Conservation (phyloP, 2,888 invertebrate genomes). For the Platycheirus albimanus region DNA sequence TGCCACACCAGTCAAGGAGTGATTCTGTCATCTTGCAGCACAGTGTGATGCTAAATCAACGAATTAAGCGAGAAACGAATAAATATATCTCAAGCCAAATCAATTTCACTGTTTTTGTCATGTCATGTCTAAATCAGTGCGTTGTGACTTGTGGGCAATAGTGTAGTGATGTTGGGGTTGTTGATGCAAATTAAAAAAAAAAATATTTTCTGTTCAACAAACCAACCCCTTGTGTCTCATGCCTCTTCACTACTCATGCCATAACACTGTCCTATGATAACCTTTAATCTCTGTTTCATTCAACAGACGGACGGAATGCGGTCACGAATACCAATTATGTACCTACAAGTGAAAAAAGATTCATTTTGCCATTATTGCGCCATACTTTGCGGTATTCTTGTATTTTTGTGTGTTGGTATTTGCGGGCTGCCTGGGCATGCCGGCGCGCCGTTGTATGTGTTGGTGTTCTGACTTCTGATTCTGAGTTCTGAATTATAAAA, state of each 20-base stretch:
- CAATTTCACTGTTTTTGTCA: conserved; percentile 3
- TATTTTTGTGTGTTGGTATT: not conserved
- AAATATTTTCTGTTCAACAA: conserved; percentile 5
- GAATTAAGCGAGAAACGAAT: too few relatives aligned
- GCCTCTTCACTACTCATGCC: not conserved
- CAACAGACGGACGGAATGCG: conserved; percentile 65
- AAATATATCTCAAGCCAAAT: conserved; percentile 10
- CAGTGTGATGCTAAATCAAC: too few relatives aligned
- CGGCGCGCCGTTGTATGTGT: too few relatives aligned
- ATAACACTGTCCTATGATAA: conserved; percentile 44
- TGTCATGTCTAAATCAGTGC: conserved; percentile 14
- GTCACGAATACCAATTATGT: conserved; percentile 40
- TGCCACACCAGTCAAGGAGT: conserved; percentile 59
- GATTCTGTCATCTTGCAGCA: conserved; percentile 41
- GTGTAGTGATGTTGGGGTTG: conserved; percentile 1
- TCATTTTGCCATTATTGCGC: conserved; percentile 14
- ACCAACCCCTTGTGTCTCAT: not conserved
- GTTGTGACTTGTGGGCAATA: conserved; percentile 2
- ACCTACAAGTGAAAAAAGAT: conserved; percentile 25
- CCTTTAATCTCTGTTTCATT: conserved; percentile 63
- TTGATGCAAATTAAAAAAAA: too few relatives aligned
- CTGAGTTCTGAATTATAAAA: too few relatives aligned
- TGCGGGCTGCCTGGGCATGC: conserved; percentile 7
- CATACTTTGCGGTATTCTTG: conserved; percentile 1
- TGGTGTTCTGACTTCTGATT: too few relatives aligned